Evolutionary conservation across 2,797 vertebrate genomes (phyloP).

Genomic region (Bovichtus diacanthus): DNA sequence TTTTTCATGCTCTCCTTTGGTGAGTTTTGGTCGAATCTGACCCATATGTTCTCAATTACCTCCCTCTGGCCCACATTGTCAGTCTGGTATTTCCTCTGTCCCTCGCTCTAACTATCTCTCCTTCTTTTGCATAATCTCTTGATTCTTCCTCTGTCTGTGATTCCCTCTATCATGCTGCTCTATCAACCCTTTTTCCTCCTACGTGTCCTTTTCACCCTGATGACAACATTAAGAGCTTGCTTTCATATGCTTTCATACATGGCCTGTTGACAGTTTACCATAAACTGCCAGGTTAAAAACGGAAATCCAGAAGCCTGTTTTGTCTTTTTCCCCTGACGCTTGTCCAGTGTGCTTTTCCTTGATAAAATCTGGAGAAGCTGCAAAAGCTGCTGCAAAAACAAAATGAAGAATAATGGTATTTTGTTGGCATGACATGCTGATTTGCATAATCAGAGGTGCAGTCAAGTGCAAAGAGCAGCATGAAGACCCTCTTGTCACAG

Average conservation of each 20-base stretch:
- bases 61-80: slow-evolving; percentile 84
- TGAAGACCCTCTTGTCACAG: neutral
- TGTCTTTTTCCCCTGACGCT: neutral
- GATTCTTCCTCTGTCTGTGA: slow-evolving; percentile 33
- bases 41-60: slow-evolving; percentile 88
- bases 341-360: slow-evolving; percentile 7
- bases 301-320: slow-evolving; percentile 5
- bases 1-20: slow-evolving; percentile 49
- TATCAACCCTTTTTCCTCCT: neutral
- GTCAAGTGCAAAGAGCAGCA: slow-evolving; percentile 33
- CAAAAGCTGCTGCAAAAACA: neutral
- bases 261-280: slow-evolving; percentile 29
- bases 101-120: slow-evolving; percentile 49
- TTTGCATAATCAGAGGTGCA: slow-evolving; percentile 45
- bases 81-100: slow-evolving; percentile 87
- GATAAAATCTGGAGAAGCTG: too few species aligned
- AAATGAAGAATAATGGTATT: neutral
- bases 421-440: neutral
- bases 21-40: slow-evolving; percentile 72
- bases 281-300: slow-evolving; percentile 11
- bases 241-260: neutral
- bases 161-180: slow-evolving; percentile 17
- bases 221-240: neutral
- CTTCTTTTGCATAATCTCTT: slow-evolving; percentile 49
- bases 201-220: neutral